Evolutionary conservation across 2,888 invertebrate genomes (phyloP).

Genomic region (Metallyticus violacea): DNA sequence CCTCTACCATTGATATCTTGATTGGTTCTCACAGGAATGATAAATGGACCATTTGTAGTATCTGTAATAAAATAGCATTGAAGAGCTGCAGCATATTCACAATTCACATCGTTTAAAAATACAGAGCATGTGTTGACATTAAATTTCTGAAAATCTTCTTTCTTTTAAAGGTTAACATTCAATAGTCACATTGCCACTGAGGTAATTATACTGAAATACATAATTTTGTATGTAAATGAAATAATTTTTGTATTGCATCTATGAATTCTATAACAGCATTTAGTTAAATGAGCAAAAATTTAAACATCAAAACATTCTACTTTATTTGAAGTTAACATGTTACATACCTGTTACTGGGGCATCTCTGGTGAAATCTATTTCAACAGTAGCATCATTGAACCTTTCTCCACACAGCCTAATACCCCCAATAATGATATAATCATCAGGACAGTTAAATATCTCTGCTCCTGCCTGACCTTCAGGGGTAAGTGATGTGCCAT

Average conservation of each 20-base stretch:
- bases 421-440: constrained; percentile 68
- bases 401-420: constrained; percentile 70
- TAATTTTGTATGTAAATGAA: background rate
- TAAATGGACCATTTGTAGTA: constrained; percentile 65
- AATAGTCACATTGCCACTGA: too few relatives aligned
- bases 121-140: background rate
- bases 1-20: constrained; percentile 64
- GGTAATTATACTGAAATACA: background rate
- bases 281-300: background rate
- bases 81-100: background rate
- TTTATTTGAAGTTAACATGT: background rate
- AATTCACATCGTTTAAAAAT: too few relatives aligned
- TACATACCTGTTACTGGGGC: constrained; percentile 65
- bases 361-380: constrained; percentile 61
- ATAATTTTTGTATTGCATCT: background rate
- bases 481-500: constrained; percentile 60
- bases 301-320: background rate
- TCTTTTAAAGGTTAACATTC: too few relatives aligned
- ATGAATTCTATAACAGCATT: background rate
- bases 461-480: constrained; percentile 72
- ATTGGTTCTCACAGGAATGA: constrained; percentile 66
- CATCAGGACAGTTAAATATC: constrained; percentile 71
- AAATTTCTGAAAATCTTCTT: background rate
- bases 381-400: constrained; percentile 65
- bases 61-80: constrained; percentile 51